These are phyloP conservation scores for Rhagonycha fulva DNA, from an alignment of 2,888 invertebrate genomes.

Conservation along the genomic window DNA sequence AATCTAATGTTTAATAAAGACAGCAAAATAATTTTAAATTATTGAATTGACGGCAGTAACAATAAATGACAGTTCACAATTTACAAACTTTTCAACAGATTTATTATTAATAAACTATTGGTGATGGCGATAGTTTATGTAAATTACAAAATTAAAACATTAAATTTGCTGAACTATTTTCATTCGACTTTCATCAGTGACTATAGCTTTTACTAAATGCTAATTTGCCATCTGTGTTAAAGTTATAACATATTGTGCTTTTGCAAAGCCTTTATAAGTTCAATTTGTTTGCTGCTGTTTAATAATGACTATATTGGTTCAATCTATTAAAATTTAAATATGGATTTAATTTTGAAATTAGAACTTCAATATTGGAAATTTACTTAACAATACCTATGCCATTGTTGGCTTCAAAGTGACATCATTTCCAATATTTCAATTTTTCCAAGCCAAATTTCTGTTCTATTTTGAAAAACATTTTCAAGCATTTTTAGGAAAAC, in stretches of 20 bases:
- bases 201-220: neutral
- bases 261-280: conserved; percentile 1
- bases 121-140: neutral
- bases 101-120: neutral
- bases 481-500: no score
- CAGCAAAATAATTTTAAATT: neutral
- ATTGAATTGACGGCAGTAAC: neutral
- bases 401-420: neutral
- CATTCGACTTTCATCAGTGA: conserved; percentile 1
- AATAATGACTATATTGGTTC: conserved; percentile 2
- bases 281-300: conserved; percentile 1
- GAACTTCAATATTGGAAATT: neutral
- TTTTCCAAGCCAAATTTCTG: neutral
- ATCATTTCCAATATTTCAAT: neutral
- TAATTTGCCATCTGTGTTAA: conserved; percentile 3
- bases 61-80: neutral
- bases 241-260: neutral
- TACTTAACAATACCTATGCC: neutral
- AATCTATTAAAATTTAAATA: neutral
- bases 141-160: neutral
- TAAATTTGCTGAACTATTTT: neutral
- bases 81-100: neutral
- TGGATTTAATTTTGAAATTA: neutral
- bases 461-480: no score
- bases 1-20: neutral